Evolutionary conservation across 2,888 invertebrate genomes (phyloP), one percentile per base, ranked within the genome.

Genomic region (Agonopterix subpropinquella): DNA sequence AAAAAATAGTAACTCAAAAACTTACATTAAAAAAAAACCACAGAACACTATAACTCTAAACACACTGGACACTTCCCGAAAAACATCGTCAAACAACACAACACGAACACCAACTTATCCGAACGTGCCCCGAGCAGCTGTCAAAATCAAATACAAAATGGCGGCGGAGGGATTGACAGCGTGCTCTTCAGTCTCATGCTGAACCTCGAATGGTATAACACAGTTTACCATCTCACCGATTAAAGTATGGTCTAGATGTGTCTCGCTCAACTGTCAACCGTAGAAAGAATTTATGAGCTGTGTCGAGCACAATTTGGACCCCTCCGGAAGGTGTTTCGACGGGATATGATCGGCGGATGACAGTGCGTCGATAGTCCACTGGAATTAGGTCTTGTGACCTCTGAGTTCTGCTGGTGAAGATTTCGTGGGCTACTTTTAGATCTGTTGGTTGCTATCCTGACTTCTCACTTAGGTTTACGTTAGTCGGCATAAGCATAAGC

Each of bases 221-320:
- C n/a, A n/a, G 39, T 11, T 28, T 37, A 13, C 44, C 36, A 36
- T 45, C 18, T 39, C 28, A 28, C 28, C 28, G 28, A 28, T 28
- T 28, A 28, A 7, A 28, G 18, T 41, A 73, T 68, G 73, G 67
- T 68, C 72, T 70, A 80, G 78, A 78, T 80, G 84, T 77, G 75
- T 79, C 70, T 72, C 62, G 64, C 55, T 48, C 75, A 78, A 72
- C 82, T 87, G 88, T 88, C 87, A 87, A 73, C 50, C 59, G 70
- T 72, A 65, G 80, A 87, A 85, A 88, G 87, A 88, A 88, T 87
- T 87, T 88, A 88, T 87, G 86, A 74, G 77, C 73, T 57, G 55
- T 54, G 58, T 57, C 53, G 57, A 57, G 47, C 47, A 52, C 68
- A 69, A 76, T 70, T 65, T 51, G 52, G 64, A 65, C 81, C 78